Conservation (phyloP, 2,888 invertebrate genomes). For the Catotricha subobsoleta region DNA sequence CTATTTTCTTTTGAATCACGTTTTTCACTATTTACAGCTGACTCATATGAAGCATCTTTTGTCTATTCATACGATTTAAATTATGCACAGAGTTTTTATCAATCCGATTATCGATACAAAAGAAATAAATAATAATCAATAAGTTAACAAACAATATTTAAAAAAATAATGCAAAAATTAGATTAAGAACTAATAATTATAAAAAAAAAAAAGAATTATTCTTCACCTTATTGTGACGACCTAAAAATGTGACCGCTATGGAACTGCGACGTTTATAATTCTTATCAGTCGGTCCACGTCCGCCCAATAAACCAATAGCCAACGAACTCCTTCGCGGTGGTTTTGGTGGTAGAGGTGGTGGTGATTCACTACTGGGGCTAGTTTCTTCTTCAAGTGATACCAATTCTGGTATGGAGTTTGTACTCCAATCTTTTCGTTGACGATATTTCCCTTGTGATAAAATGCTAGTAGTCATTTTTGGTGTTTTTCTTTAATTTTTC, state of each 20-base stretch:
- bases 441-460: slow-evolving; percentile 28
- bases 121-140: neutral
- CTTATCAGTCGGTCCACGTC: slow-evolving; percentile 16
- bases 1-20: slow-evolving; percentile 18
- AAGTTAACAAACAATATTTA: neutral
- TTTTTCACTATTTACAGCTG: slow-evolving; percentile 26
- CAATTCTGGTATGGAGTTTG: slow-evolving; percentile 28
- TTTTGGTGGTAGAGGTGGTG: slow-evolving; percentile 17
- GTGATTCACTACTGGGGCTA: slow-evolving; percentile 10
- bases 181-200: neutral
- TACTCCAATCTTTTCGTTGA: slow-evolving; percentile 28
- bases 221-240: slow-evolving; percentile 16
- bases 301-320: slow-evolving; percentile 21
- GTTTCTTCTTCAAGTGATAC: slow-evolving; percentile 26
- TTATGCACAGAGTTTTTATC: no score
- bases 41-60: slow-evolving; percentile 21
- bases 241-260: slow-evolving; percentile 26
- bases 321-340: slow-evolving; percentile 26
- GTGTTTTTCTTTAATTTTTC: no score
- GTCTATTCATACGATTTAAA: slow-evolving; percentile 1
- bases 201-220: neutral
- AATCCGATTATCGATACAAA: no score
- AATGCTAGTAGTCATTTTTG: no score
- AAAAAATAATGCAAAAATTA: neutral
- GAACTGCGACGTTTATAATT: slow-evolving; percentile 28